Base-by-base conservation (phyloP, 2,888 invertebrate genomes). In the Lamellibrachia columna region DNA sequence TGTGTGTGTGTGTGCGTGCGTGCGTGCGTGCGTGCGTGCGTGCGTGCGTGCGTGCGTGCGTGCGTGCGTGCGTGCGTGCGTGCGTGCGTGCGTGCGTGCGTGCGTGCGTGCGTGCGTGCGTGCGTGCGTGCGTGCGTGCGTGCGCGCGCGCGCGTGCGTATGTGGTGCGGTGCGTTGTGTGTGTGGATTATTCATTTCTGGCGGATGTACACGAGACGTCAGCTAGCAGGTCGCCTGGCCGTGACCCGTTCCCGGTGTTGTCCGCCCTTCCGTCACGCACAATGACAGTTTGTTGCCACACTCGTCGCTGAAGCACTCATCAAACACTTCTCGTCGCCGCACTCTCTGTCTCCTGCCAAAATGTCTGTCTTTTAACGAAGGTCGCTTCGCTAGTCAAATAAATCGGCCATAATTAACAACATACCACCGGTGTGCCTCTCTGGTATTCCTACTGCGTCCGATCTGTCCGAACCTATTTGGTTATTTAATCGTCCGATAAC, bases 371-470 rank as follows among this genome's bases (percentile, higher is more conserved):
- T 75, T 22, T 75, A n/a, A 75, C 75, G 75, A 75, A 75, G 75
- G 75, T 75, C 75, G 75, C 75, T 75, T 75, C 75, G 75, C 22
- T n/a, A 22, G 75, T 75, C 75, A 22, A 22, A n/a, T 75, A 75
- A 75, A 75, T 75, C 75, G 22, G 75, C n/a, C 75, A 75, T n/a
- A 75, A 75, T 75, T 75, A 75, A 75, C 75, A 75, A 75, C 75
- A 75, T 22, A 75, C 40, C 40, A 40, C 40, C 40, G 22, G 75
- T 6, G 60, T 60, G 22, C 2, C 15, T 7, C 9, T 40, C 60
- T 7, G 15, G 15, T 60, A 58, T 15, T 75, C 22, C 4, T n/a
- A 55, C 8, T 55, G 55, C 55, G 3, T 55, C 55, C 75, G 75
- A 75, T 75, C 75, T 75, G 75, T n/a, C 75, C 22, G 75, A 75